Base-by-base conservation (phyloP, 2,113 vertebrate genomes). In the Jaculus jaculus region DNA sequence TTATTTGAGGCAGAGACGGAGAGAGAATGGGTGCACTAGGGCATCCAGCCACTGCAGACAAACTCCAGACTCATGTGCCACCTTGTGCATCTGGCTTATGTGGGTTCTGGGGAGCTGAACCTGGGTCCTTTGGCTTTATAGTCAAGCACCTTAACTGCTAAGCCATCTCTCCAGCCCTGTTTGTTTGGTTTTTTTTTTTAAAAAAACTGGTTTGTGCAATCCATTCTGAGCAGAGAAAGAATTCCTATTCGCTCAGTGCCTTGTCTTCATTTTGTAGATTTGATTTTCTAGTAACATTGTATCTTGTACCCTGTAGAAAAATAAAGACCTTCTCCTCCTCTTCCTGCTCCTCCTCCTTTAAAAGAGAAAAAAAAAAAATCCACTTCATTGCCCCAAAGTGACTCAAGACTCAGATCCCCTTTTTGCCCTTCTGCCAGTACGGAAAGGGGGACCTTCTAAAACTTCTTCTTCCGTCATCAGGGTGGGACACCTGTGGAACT, bases 281-380 rank as follows among this genome's bases (percentile, higher is more conserved):
- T 90, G 54, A 68, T 92, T 81, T 87, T 94, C 77, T 87, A 16
- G 61, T 82, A 68, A 28, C 12, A 30, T 84, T 39, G 90, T 81
- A 30, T 89, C 28, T 87, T 88, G 68, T 86, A 51, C 61, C 20
- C 28, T 72, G 47, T 58, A 90, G 15, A 37, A 65, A 82, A 82
- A 32, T 32, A 5, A 0, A 5, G 11, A 82, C 63, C 63, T 26
- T 26, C 63, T 65, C 24, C 63, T 65, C 63, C 9, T 65, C 63
- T 4, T 65, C 63, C 23, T 65, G 24, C 24, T 26, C 63, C 21
- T 65, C 63, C 63, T 24, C 21, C 21, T 65, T 65, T 65, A 10
- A 23, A 26, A 26, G 16, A 30, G 16, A 0, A 1, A 3, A 9
- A 3, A 5, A 12, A 34, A 75, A 39, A 54, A 47, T 8, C 54